Base-by-base conservation (phyloP, 1,140 invertebrate genomes). In the Drosophila kanapiae region DNA sequence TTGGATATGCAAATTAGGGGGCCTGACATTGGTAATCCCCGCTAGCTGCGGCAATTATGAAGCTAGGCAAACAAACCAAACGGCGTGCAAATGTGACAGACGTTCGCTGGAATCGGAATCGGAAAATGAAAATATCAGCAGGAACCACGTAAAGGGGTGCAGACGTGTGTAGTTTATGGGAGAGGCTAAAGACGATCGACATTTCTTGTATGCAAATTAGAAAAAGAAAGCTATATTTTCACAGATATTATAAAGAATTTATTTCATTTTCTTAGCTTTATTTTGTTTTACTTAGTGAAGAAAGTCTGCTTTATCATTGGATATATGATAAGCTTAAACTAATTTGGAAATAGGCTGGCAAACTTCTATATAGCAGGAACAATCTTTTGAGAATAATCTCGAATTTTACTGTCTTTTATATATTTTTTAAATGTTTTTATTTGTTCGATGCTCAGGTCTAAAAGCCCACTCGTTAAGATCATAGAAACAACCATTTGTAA, bases 31-130 rank as follows among this genome's bases (percentile, higher is more conserved):
- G 70, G 27, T 85, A 91, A 91, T 82, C 90, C 90, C 75, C 63
- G 65, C 61, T 70, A 60, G 75, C 75, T 59, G 57, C 67, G 58
- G 78, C 82, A 88, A 88, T 88, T 88, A 91, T 75, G 71, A 91
- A 79, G 72, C 82, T 72, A 45, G 38, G 67, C 65, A 90, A 88
- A 90, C 48, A 49, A 64, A 31, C 49, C 60, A 81, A 82, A 86
- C 83, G 78, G 78, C 60, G 85, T 90, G 84, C 81, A 90, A 90
- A 90, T 90, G 86, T 90, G 85, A 82, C 85, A 90, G 82, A 79
- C 68, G 56, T 69, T 74, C 16, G 29, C 59, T 48, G 58, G 72
- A 68, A 65, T 54, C 51, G 58, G 72, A 68, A 65, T 54, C 38
- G 42, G 27, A 75, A 54, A 51, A 13, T 51, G 48, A 38, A 76